Conservation (phyloP, 2,113 vertebrate species). For the Diphyllodes magnificus region DNA sequence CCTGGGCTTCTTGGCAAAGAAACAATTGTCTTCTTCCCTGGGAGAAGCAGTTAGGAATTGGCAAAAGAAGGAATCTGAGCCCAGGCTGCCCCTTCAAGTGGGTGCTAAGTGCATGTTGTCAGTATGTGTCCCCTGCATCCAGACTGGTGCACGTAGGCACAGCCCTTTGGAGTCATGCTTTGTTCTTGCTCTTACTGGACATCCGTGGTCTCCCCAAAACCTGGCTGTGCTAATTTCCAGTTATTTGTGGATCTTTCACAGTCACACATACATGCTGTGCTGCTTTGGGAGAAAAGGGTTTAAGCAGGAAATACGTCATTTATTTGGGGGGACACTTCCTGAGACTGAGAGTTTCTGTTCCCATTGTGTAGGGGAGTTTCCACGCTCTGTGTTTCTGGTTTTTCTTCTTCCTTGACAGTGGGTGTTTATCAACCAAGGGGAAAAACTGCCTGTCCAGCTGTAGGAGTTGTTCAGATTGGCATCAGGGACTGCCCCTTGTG, state of each 20-base stretch:
- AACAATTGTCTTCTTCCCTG: background rate
- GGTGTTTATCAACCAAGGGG: background rate
- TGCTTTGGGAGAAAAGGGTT: background rate
- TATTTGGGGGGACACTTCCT: background rate
- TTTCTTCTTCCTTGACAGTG: background rate
- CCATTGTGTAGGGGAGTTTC: background rate
- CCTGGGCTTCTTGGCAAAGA: background rate
- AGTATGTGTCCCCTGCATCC: background rate
- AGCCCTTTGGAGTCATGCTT: rapidly evolving
- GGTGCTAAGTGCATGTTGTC: background rate
- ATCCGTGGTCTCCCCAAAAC: background rate
- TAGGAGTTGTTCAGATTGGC: background rate
- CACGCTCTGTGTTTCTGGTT: background rate
- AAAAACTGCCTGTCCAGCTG: background rate
- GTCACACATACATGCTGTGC: rapidly evolving
- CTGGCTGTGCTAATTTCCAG: background rate
- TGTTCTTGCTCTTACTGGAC: background rate
- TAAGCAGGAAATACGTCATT: background rate
- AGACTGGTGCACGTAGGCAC: rapidly evolving
- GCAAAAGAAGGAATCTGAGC: background rate
- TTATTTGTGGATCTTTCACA: background rate
- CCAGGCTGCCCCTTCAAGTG: background rate
- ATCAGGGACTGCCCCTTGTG: background rate
- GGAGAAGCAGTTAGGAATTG: background rate
- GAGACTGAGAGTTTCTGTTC: constrained; percentile 19